Evolutionary conservation across 1,140 invertebrate genomes (phyloP), one percentile per base, ranked within the genome.

Genomic region (Carposina sasakii): DNA sequence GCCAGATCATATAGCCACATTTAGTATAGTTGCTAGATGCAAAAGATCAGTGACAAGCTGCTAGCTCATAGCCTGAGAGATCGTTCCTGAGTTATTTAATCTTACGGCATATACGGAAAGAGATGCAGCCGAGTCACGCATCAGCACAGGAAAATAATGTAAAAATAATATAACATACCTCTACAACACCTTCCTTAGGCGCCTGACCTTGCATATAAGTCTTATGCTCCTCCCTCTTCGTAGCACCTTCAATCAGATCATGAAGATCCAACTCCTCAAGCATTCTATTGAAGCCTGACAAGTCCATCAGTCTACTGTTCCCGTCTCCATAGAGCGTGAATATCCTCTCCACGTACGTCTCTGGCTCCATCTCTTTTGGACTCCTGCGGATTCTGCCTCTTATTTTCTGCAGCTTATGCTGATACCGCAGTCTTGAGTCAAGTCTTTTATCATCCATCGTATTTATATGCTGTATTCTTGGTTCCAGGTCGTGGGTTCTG

Each of bases 221-320:
- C 51, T 52, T 75, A 36, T 73, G 55, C 0, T 57, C 36, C 12
- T 39, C n/a, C n/a, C n/a, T n/a, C n/a, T n/a, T n/a, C n/a, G n/a
- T 39, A 5, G 72, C 74, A 13, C 76, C 77, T 19, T 84, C 65
- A 9, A 72, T 76, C 48, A 91, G 67, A 47, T 87, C 88, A 40
- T 85, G 64, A 8, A 93, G 76, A 42, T 89, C 87, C 47, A 93
- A 61, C 19, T 87, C 88, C 46, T 86, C 76, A 1, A 93, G 69
- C 71, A 93, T 87, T 31, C 78, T 87, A 55, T 91, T 88, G 54
- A 94, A 92, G 20, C 89, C 90, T 0, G 87, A 86, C 50, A 91
- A 65, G 54, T 88, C 90, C 83, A 93, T 88, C 13, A 85, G 89
- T 63, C 76, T 81, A 6, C 87, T 85, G 36, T 89, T 85, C 3